Conservation (phyloP, 2,888 invertebrate genomes). For the Odontomyia ornata region DNA sequence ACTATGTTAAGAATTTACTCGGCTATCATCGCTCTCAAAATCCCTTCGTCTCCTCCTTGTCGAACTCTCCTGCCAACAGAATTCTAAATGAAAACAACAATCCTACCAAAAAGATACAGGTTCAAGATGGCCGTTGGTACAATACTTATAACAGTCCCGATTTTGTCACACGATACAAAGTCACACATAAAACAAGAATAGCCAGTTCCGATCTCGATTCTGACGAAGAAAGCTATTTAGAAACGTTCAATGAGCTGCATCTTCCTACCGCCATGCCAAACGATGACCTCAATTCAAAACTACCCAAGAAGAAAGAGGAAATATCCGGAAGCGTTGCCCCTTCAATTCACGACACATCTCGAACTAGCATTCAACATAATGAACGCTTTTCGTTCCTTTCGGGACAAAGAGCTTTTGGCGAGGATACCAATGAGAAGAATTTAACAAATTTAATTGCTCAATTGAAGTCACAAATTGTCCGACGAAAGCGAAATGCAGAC, state of each 20-base stretch:
- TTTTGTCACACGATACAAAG: conserved; percentile 53
- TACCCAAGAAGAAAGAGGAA: conserved; percentile 15
- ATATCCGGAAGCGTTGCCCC: not conserved
- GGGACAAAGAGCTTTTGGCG: not conserved
- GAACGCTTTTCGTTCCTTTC: not conserved
- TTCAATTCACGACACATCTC: not conserved
- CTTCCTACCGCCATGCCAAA: conserved; percentile 53
- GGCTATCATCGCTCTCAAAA: conserved; percentile 54
- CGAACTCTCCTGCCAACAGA: conserved; percentile 46
- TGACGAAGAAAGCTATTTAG: conserved; percentile 38
- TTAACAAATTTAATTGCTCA: conserved; percentile 56
- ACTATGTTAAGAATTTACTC: conserved; percentile 59
- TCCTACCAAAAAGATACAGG: conserved; percentile 53
- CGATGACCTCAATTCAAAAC: conserved; percentile 53
- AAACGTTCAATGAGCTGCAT: conserved; percentile 28
- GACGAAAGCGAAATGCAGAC: conserved; percentile 53
- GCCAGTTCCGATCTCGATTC: conserved; percentile 51
- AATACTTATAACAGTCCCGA: conserved; percentile 56
- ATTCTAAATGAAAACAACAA: conserved; percentile 47
- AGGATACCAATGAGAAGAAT: conserved; percentile 44
- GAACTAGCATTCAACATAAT: not conserved
- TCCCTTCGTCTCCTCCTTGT: not conserved
- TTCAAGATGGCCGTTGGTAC: conserved; percentile 57
- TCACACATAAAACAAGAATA: conserved; percentile 55
- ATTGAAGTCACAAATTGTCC: conserved; percentile 59